Conservation (phyloP, 2,888 invertebrate species). For the Hybos culiciformis region DNA sequence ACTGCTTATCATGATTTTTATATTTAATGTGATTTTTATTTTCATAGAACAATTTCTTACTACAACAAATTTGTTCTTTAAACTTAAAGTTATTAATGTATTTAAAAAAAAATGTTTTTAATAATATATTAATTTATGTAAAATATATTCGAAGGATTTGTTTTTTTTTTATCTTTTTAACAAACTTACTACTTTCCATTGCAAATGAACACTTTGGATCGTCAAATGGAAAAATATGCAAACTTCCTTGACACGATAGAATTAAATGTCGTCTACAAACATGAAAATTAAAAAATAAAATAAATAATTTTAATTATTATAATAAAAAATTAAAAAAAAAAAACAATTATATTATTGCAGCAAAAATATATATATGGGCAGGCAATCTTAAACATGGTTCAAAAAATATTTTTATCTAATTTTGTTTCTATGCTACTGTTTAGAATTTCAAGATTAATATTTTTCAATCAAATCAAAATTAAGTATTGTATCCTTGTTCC, state of each 20-base stretch:
- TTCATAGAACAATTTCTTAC: too few relatives aligned
- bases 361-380: slow-evolving; percentile 6
- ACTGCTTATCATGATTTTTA: too few relatives aligned
- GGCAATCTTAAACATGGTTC: neutral
- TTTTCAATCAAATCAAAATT: too few relatives aligned
- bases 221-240: slow-evolving; percentile 91
- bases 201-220: slow-evolving; percentile 91
- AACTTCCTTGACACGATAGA: slow-evolving; percentile 82
- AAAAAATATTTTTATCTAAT: neutral
- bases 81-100: too few relatives aligned
- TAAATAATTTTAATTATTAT: neutral
- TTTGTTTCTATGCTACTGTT: too few relatives aligned
- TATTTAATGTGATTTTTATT: too few relatives aligned
- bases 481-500: too few relatives aligned
- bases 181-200: slow-evolving; percentile 88
- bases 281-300: neutral
- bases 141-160: too few relatives aligned
- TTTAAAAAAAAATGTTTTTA: too few relatives aligned
- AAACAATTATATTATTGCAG: neutral
- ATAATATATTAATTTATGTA: too few relatives aligned
- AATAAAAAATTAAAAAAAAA: slow-evolving; percentile 1
- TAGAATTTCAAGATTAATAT: too few relatives aligned
- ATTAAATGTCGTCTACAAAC: slow-evolving; percentile 66
- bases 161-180: neutral
- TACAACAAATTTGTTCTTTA: too few relatives aligned